These are phyloP conservation scores for Mus caroli DNA, from an alignment of 2,797 vertebrate species.

Conservation along the genomic window DNA sequence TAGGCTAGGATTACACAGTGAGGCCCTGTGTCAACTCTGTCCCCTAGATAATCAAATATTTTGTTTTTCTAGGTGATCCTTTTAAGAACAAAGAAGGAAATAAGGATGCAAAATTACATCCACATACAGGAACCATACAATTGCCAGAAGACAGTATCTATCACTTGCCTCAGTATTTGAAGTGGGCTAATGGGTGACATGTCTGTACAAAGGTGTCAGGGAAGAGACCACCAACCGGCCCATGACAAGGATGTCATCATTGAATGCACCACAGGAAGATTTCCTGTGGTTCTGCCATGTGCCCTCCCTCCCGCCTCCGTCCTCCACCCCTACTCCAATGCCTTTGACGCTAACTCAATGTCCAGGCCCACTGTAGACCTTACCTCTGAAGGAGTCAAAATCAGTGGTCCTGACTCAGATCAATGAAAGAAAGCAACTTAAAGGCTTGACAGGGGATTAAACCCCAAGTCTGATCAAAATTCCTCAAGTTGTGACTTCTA, in stretches of 20 bases:
- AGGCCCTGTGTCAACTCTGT: background rate
- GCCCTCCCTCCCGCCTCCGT: background rate
- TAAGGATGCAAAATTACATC: background rate
- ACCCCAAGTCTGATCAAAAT: background rate
- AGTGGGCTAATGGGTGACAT: background rate
- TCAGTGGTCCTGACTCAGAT: background rate
- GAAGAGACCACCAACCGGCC: background rate
- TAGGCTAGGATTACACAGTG: too few species aligned
- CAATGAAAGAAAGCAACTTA: background rate
- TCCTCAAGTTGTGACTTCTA: background rate
- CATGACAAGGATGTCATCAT: background rate
- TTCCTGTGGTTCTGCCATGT: background rate
- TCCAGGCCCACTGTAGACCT: background rate
- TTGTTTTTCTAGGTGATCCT: slow-evolving; percentile 38
- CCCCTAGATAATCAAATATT: background rate
- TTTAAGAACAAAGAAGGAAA: background rate
- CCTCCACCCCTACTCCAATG: accelerated
- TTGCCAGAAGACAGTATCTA: background rate
- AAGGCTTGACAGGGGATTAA: background rate
- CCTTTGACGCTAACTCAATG: background rate
- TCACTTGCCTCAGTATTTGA: background rate
- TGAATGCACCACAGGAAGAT: background rate
- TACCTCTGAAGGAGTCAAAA: background rate
- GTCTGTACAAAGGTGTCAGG: background rate
- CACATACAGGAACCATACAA: background rate